phyloP scores from a whole-genome alignment of 2,888 invertebrate species.

The Calameuta pallipes region DNA sequence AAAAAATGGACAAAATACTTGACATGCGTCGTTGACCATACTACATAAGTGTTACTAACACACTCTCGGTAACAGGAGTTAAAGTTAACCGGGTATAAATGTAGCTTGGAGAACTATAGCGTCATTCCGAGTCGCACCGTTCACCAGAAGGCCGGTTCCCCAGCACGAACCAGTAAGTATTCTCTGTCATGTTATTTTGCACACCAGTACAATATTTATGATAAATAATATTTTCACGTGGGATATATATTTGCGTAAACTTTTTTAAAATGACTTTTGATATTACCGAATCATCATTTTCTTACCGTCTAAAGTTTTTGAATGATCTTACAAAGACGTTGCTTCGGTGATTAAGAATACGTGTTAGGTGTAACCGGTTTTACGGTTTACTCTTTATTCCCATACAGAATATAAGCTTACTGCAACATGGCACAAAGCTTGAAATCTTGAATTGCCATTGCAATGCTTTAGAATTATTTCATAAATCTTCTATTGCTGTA shows the following conservation, averaged over 20 bases:
- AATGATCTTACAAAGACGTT: background rate
- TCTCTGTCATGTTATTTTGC: background rate
- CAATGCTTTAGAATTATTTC: too few relatives aligned
- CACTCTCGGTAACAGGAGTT: background rate
- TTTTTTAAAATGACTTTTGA: background rate
- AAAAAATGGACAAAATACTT: too few relatives aligned
- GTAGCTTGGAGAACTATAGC: slow-evolving; percentile 39
- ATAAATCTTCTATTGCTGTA: too few relatives aligned
- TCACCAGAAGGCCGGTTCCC: slow-evolving; percentile 34
- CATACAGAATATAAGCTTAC: too few relatives aligned
- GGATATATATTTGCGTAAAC: background rate
- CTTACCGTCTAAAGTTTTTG: background rate
- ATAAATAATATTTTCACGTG: background rate
- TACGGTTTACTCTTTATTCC: background rate
- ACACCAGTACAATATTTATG: background rate
- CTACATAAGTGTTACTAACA: background rate
- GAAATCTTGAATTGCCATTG: too few relatives aligned
- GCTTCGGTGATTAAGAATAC: background rate
- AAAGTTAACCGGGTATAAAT: slow-evolving; percentile 40
- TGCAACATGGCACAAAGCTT: too few relatives aligned
- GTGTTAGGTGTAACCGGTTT: background rate
- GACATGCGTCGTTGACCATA: too few relatives aligned
- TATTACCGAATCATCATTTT: background rate
- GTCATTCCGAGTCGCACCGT: slow-evolving; percentile 54
- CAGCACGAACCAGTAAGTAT: slow-evolving; percentile 31